phyloP scores from a whole-genome alignment of 2,797 vertebrate genomes.

The Phoeniculus purpureus region DNA sequence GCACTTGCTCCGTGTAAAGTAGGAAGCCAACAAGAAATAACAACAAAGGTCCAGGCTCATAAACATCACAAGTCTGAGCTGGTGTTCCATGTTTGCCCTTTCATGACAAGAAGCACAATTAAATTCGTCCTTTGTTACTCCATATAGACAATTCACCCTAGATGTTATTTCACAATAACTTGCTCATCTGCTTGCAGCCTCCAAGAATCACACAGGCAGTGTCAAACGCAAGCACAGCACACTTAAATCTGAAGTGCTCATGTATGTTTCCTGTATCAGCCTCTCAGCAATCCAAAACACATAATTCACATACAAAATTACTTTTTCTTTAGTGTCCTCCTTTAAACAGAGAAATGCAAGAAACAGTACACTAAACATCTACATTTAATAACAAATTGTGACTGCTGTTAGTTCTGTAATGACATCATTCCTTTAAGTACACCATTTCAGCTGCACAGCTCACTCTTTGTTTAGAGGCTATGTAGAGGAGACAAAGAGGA shows the following conservation, averaged over 20 bases:
- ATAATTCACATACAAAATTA: not conserved
- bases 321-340: not conserved
- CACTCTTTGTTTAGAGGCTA: not conserved
- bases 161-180: not conserved
- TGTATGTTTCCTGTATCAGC: not conserved
- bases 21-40: not conserved
- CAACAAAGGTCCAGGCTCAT: not conserved
- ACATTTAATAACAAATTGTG: not conserved
- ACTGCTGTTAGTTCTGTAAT: not conserved
- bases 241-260: not conserved
- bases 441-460: not conserved
- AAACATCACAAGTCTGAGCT: not conserved
- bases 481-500: not conserved
- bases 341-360: not conserved
- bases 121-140: not conserved
- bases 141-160: not conserved
- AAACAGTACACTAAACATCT: not conserved
- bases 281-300: not conserved
- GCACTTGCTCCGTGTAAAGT: not conserved
- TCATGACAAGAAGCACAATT: not conserved
- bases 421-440: not conserved
- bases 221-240: not conserved
- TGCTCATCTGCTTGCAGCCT: not conserved
- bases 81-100: not conserved
- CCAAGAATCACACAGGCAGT: not conserved